phyloP scores from a whole-genome alignment of 2,888 invertebrate species.

The Sinohyriopsis cumingii region DNA sequence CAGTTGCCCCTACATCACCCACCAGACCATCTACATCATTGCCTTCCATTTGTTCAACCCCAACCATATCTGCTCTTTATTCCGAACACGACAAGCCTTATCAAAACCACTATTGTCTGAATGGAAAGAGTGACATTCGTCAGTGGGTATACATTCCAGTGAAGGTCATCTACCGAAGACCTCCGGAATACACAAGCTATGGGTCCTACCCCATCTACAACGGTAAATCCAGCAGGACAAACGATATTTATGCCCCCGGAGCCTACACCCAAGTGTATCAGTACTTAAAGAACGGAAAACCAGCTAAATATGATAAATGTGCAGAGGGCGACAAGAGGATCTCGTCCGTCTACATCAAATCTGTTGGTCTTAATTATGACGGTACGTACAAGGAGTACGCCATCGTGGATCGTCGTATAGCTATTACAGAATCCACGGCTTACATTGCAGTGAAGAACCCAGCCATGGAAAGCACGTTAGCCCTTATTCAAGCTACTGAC shows the following conservation, averaged over 20 bases:
- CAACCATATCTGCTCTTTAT: too few species aligned
- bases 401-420: conserved; percentile 56
- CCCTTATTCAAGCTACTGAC: conserved; percentile 53
- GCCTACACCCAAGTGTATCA: conserved; percentile 36
- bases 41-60: too few species aligned
- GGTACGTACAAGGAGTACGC: conserved; percentile 60
- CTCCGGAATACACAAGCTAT: conserved; percentile 50
- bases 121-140: conserved; percentile 50
- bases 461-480: conserved; percentile 27
- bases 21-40: too few species aligned
- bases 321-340: conserved; percentile 36
- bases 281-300: conserved; percentile 24
- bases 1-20: too few species aligned
- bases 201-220: conserved; percentile 49
- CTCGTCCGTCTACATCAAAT: conserved; percentile 55
- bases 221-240: conserved; percentile 32
- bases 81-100: conserved; percentile 22
- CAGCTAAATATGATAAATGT: conserved; percentile 38
- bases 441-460: conserved; percentile 53
- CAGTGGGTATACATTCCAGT: conserved; percentile 61
- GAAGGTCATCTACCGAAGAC: conserved; percentile 51
- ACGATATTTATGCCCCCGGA: conserved; percentile 55
- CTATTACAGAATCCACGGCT: conserved; percentile 53
- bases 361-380: conserved; percentile 58
- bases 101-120: conserved; percentile 59